A percentile compares a stretch with the other conserved stretches of the same genome.
phyloP scores from a whole-genome alignment of 2,797 vertebrate genomes.

The Xenops minutus region DNA sequence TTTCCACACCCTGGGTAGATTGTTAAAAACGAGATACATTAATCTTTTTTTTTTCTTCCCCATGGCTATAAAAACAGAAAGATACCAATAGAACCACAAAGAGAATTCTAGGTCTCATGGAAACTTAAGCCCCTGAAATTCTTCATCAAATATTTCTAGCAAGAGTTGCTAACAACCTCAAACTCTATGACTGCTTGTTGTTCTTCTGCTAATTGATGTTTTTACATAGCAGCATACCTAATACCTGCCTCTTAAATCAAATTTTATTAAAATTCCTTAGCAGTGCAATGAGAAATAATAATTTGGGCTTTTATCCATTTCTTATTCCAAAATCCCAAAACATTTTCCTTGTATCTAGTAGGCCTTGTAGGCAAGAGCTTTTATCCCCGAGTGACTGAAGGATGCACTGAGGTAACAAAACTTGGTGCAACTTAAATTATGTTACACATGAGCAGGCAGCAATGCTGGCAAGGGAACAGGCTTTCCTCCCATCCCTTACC shows the following conservation, averaged over 20 bases:
- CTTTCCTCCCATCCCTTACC: not conserved
- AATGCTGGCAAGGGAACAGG: not conserved
- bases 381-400: not conserved
- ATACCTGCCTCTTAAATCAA: not conserved
- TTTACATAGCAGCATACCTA: not conserved
- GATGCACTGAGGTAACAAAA: not conserved
- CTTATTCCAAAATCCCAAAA: not conserved
- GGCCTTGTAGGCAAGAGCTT: not conserved
- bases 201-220: not conserved
- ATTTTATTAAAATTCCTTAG: not conserved
- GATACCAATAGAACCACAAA: not conserved
- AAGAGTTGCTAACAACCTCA: not conserved
- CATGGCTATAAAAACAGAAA: not conserved
- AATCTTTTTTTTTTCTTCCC: not conserved
- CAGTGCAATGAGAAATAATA: not conserved
- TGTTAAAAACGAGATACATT: slow-evolving; percentile 20
- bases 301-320: not conserved
- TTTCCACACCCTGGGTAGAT: not conserved
- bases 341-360: not conserved
- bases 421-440: not conserved
- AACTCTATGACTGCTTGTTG: not conserved
- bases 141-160: slow-evolving; percentile 20
- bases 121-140: slow-evolving; percentile 1
- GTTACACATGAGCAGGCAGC: not conserved
- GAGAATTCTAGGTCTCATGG: not conserved